Conservation (phyloP, 2,888 invertebrate species). For the Patella pellucida region DNA sequence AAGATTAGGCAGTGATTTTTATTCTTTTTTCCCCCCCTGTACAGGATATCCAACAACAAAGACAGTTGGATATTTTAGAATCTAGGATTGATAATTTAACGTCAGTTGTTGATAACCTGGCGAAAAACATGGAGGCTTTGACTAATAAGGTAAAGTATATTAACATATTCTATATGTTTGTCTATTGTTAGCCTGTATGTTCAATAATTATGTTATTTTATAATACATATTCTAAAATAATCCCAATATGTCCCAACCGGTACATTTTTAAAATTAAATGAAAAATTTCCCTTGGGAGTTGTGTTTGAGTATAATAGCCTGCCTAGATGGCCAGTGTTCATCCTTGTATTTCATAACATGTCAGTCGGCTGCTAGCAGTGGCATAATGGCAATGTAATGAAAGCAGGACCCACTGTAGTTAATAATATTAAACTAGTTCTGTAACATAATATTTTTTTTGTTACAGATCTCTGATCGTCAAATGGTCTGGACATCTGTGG, state of each 20-base stretch:
- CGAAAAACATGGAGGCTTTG: slow-evolving; percentile 42
- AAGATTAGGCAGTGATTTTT: background rate
- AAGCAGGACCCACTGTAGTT: background rate
- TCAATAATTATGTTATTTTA: no score
- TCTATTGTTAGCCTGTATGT: no score
- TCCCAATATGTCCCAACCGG: no score
- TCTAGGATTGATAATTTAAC: slow-evolving; percentile 53
- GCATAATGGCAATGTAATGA: background rate
- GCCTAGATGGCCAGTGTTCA: no score
- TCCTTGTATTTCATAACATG: background rate
- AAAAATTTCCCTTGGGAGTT: no score
- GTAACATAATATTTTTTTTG: background rate
- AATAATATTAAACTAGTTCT: background rate
- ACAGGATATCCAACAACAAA: slow-evolving; percentile 52
- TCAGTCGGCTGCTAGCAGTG: background rate
- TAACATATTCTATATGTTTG: no score
- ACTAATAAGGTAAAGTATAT: slow-evolving; percentile 44
- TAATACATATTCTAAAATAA: no score
- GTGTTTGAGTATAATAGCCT: no score
- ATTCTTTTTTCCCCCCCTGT: background rate
- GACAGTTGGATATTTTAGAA: slow-evolving; percentile 49
- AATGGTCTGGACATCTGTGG: slow-evolving; percentile 45
- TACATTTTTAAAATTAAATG: no score
- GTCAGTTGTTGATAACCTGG: slow-evolving; percentile 39
- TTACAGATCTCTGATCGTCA: slow-evolving; percentile 51